Percentiles rank a stretch among this genome's conserved stretches.
Evolutionary conservation across 2,113 vertebrate genomes (phyloP).

Genomic region (Crotalus horridus): DNA sequence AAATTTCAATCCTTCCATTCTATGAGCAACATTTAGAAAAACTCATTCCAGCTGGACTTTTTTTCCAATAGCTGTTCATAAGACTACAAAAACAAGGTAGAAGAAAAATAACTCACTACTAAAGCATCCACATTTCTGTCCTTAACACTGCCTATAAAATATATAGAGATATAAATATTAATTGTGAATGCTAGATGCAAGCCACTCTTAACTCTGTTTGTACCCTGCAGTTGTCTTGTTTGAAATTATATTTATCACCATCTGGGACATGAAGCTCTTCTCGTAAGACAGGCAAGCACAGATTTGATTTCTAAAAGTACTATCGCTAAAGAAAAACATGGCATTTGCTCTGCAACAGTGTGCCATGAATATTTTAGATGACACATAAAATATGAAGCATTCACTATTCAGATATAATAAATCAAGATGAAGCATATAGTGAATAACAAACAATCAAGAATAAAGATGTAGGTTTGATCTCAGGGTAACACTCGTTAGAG

Average conservation of each 20-base stretch:
- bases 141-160: conserved; percentile 10
- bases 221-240: conserved; percentile 24
- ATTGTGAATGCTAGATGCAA: conserved; percentile 16
- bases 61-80: not conserved
- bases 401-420: conserved; percentile 4
- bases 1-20: not conserved
- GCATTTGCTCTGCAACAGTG: conserved; percentile 18
- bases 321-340: conserved; percentile 16
- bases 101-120: not conserved
- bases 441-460: not conserved
- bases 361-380: conserved; percentile 19
- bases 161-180: conserved; percentile 16
- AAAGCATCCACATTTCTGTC: not conserved
- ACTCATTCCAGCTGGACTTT: not conserved
- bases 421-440: not conserved
- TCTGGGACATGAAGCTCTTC: conserved; percentile 15
- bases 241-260: conserved; percentile 34
- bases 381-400: conserved; percentile 20
- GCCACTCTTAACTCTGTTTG: conserved; percentile 8
- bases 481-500: not conserved
- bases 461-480: not conserved
- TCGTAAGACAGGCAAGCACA: not conserved
- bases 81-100: not conserved
- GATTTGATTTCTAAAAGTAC: conserved; percentile 15
- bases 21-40: not conserved